Conservation (phyloP, 1,140 invertebrate genomes). For the Magallana ariakensis region DNA sequence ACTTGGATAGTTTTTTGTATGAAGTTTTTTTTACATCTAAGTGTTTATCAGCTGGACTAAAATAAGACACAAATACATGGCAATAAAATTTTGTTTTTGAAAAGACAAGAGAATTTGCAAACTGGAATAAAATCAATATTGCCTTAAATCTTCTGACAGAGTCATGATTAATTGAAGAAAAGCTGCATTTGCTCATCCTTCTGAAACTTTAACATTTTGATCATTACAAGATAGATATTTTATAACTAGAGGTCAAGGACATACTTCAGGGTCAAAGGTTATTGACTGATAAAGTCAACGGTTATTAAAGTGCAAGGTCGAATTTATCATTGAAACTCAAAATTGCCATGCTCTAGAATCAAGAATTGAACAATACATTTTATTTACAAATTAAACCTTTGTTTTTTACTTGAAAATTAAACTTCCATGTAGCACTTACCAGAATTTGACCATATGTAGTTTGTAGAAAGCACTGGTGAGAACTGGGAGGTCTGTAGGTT, state of each 20-base stretch:
- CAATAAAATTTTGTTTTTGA: background rate
- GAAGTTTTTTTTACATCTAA: conserved; percentile 94
- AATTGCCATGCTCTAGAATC: background rate
- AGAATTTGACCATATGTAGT: conserved; percentile 87
- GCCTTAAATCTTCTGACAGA: background rate
- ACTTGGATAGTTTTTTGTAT: conserved; percentile 91
- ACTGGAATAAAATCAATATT: background rate
- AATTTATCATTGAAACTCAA: too few species aligned
- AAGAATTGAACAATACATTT: background rate
- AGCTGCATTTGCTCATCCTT: too few species aligned
- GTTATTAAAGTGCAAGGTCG: too few species aligned
- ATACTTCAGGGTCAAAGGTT: too few species aligned
- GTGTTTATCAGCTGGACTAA: conserved; percentile 82
- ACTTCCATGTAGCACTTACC: conserved; percentile 58
- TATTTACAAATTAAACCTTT: background rate
- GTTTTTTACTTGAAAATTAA: background rate
- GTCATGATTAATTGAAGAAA: background rate
- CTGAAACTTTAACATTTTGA: too few species aligned
- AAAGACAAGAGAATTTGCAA: background rate
- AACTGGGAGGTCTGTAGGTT: conserved; percentile 85
- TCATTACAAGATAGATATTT: too few species aligned
- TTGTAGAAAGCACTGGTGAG: conserved; percentile 89
- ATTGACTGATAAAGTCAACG: too few species aligned
- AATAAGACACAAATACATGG: conserved; percentile 7
- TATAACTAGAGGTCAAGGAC: too few species aligned